Base-by-base conservation (phyloP, 1,140 invertebrate species). In the Sesamia nonagrioides region DNA sequence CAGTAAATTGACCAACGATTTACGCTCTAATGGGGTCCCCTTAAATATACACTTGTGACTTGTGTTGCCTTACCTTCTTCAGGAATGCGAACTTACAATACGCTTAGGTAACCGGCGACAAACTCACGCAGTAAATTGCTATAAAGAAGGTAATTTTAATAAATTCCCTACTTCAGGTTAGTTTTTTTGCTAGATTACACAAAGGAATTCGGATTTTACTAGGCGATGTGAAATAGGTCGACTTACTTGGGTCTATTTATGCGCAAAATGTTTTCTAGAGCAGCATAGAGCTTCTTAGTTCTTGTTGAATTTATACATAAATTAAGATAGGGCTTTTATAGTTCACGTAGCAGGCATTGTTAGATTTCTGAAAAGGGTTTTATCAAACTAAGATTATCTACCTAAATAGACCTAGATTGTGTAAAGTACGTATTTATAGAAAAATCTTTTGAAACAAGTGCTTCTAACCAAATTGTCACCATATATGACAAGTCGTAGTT, bases 1-100 rank as follows among this genome's bases (percentile, higher is more conserved):
- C 37, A 63, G n/a, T n/a, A 40, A 63, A 63, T 63, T 56, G 42
- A 40, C 15, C 37, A 18, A 42, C 60, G 60, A 17, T 40, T 7
- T 42, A 35, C 60, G 35, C 18, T 15, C 60, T 63, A 63, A 63
- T 63, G 60, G 35, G 60, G 60, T 63, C 60, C 40, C 60, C 60
- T 63, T 63, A 40, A 63, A 63, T 40, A 63, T 63, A 40, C 17
- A 63, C 35, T 42, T 63, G 60, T n/a, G n/a, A n/a, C n/a, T n/a
- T n/a, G n/a, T n/a, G n/a, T n/a, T 60, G 33, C n/a, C 60, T 40
- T 40, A 63, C 18, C 60, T 63, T 63, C 42, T 63, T 18, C 35
- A 63, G n/a, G 60, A 63, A 63, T 42, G 40, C 18, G n/a, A 60
- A 15, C 33, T 60, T 40, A 63, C 35, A 63, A 40, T 63, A 40